Percentiles rank a stretch among this genome's conserved stretches.
Conservation (phyloP, 2,888 invertebrate species). For the Nebria brevicollis region DNA sequence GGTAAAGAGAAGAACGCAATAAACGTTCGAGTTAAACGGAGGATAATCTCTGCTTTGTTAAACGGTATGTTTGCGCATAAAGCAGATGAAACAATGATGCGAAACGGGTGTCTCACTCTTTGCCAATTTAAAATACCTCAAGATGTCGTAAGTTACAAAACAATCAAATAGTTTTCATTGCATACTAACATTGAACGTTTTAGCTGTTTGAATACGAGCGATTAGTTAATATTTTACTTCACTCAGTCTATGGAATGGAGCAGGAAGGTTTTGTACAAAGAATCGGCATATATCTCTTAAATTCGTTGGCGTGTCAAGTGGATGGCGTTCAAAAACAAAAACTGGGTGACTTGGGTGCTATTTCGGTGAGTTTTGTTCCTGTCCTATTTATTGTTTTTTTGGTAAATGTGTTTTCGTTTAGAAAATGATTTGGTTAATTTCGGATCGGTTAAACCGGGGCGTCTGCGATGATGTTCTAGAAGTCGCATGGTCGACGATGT, state of each 20-base stretch:
- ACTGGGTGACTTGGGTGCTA: constrained; percentile 90
- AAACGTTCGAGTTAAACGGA: constrained; percentile 77
- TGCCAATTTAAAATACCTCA: constrained; percentile 95
- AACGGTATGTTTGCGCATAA: constrained; percentile 90
- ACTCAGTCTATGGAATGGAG: constrained; percentile 82
- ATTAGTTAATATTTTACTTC: constrained; percentile 82
- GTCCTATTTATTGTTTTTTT: neutral
- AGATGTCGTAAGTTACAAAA: constrained; percentile 80
- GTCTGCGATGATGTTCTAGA: constrained; percentile 96
- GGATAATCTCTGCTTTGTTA: constrained; percentile 83
- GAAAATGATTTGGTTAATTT: constrained; percentile 90
- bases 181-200: constrained; percentile 36
- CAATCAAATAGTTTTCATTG: neutral
- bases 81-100: constrained; percentile 91
- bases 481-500: constrained; percentile 99
- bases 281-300: constrained; percentile 93
- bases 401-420: constrained; percentile 59
- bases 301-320: constrained; percentile 96
- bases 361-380: constrained; percentile 69
- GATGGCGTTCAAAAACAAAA: constrained; percentile 92
- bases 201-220: constrained; percentile 91
- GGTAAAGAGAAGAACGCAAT: constrained; percentile 81
- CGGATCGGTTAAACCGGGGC: constrained; percentile 78
- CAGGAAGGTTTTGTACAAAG: constrained; percentile 93
- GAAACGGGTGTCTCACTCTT: constrained; percentile 94